A percentile compares a stretch with the other conserved stretches of the same genome.
phyloP scores from a whole-genome alignment of 2,888 invertebrate genomes.

The Bibio marci region DNA sequence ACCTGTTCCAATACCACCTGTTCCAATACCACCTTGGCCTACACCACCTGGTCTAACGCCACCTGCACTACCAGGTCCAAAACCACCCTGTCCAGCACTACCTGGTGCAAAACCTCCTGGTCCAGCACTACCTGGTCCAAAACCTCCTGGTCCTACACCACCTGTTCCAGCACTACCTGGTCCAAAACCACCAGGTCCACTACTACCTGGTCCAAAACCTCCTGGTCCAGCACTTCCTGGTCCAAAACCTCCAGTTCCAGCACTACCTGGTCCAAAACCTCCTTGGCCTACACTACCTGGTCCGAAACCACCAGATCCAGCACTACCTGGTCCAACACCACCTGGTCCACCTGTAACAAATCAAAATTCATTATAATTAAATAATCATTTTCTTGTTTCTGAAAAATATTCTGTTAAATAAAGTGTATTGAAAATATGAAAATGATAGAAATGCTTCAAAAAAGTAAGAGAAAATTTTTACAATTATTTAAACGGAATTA shows the following conservation, averaged over 20 bases:
- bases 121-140: conserved; percentile 2
- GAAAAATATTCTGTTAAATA: no score
- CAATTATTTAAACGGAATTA: no score
- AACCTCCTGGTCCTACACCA: neutral
- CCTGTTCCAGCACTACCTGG: neutral
- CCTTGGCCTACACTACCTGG: neutral
- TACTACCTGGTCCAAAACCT: neutral
- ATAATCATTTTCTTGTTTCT: no score
- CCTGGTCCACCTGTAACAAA: neutral
- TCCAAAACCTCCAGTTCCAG: neutral
- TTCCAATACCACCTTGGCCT: neutral
- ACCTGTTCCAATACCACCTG: neutral
- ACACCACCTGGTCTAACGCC: conserved; percentile 2
- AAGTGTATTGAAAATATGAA: no score
- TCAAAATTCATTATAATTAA: no score
- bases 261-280: neutral
- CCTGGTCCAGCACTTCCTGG: neutral
- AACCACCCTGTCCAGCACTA: conserved; percentile 7
- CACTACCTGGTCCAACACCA: neutral
- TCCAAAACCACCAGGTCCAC: neutral
- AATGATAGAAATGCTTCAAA: no score
- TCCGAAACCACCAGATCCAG: neutral
- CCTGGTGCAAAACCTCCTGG: neutral
- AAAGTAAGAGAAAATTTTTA: no score
- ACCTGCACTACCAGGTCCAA: conserved; percentile 2